Conservation (phyloP, 2,888 invertebrate species). For the Drosophila neonasuta region DNA sequence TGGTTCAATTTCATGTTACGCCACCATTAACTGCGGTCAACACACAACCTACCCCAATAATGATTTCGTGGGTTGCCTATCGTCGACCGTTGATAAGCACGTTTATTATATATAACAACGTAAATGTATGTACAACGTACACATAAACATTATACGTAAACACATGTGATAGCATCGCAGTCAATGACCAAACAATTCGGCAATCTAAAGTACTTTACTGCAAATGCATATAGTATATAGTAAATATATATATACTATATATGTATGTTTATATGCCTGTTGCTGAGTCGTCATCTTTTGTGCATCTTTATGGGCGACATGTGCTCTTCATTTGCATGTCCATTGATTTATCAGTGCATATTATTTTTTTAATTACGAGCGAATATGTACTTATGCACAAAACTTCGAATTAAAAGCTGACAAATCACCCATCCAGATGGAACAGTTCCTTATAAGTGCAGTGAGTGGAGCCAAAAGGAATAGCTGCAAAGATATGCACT, state of each 20-base stretch:
- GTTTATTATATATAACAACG: slow-evolving; percentile 20
- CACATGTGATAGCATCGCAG: slow-evolving; percentile 28
- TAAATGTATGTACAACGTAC: neutral
- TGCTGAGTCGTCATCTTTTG: slow-evolving; percentile 44
- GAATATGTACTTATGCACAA: slow-evolving; percentile 54
- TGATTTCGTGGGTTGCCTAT: slow-evolving; percentile 9
- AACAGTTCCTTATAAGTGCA: slow-evolving; percentile 26
- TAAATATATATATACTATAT: neutral
- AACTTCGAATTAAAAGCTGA: slow-evolving; percentile 47
- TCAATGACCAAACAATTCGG: slow-evolving; percentile 61
- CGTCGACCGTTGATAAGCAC: slow-evolving; percentile 55
- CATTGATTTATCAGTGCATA: slow-evolving; percentile 34
- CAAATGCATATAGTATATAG: neutral
- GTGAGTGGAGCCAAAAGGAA: slow-evolving; percentile 9
- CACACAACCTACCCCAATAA: slow-evolving; percentile 67
- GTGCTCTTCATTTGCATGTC: slow-evolving; percentile 57
- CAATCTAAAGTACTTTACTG: slow-evolving; percentile 8
- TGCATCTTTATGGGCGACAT: slow-evolving; percentile 52
- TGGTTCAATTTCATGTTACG: slow-evolving; percentile 57
- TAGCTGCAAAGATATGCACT: slow-evolving; percentile 15
- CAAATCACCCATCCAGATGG: slow-evolving; percentile 26
- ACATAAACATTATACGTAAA: slow-evolving; percentile 8
- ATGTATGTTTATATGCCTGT: no score
- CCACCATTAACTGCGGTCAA: slow-evolving; percentile 41
- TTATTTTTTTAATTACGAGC: slow-evolving; percentile 56